These are phyloP conservation scores for Lepidocolaptes lacrymiger DNA, from an alignment of 2,797 vertebrate genomes.

Conservation along the genomic window DNA sequence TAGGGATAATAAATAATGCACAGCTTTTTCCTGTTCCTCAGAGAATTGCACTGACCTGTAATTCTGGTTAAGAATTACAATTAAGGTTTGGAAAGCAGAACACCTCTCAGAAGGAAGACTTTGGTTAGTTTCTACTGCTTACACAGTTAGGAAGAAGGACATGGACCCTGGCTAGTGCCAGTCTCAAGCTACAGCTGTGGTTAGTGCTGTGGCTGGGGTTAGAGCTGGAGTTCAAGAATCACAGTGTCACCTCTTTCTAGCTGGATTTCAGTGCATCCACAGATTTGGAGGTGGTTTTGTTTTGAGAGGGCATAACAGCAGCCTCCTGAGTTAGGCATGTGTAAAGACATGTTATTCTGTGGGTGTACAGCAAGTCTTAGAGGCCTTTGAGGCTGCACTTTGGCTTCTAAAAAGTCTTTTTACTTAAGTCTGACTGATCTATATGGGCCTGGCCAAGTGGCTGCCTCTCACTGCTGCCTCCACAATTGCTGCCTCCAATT, in stretches of 20 bases:
- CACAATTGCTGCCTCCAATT: not conserved
- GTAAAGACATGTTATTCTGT: not conserved
- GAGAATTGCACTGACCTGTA: not conserved
- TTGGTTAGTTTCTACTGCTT: not conserved
- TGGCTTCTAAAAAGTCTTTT: not conserved
- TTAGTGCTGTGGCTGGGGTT: not conserved
- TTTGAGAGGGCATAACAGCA: not conserved
- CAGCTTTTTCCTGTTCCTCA: not conserved
- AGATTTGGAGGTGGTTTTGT: not conserved
- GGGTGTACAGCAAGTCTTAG: not conserved
- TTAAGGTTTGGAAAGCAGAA: not conserved
- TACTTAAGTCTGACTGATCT: not conserved
- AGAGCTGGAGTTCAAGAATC: not conserved
- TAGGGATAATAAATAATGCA: not conserved
- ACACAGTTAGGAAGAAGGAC: not conserved
- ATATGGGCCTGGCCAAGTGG: not conserved
- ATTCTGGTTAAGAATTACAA: no score
- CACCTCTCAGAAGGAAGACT: not conserved
- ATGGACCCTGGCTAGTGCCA: accelerated
- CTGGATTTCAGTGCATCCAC: not conserved
- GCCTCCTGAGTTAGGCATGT: not conserved
- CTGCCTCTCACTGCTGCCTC: not conserved
- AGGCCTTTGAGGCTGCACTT: not conserved
- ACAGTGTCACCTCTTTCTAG: not conserved
- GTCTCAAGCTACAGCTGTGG: not conserved